Conservation (phyloP, 1,140 invertebrate genomes). For the Akabosia matsudoensis region DNA sequence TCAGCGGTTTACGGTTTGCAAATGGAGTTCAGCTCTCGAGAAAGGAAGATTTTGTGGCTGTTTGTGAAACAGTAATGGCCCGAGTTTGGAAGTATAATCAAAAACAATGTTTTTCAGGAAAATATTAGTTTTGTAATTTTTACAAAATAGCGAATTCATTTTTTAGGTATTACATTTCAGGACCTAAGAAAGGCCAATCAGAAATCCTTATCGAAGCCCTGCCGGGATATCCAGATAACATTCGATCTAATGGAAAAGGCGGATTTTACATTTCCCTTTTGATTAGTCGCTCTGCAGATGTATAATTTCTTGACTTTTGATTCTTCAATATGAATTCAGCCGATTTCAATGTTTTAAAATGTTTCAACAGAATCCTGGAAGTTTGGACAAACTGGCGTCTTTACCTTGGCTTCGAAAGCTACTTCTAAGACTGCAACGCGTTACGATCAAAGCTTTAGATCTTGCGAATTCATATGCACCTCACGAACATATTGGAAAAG, state of each 20-base stretch:
- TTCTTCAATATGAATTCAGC: not conserved
- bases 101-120: not conserved
- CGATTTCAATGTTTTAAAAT: not conserved
- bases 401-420: not conserved
- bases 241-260: slow-evolving; percentile 51
- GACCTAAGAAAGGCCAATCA: slow-evolving; percentile 50
- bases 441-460: not conserved
- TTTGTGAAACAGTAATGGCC: slow-evolving; percentile 52
- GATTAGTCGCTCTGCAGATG: slow-evolving; percentile 4
- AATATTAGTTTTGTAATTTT: not conserved
- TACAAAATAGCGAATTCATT: not conserved
- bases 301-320: not conserved
- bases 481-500: not conserved
- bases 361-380: not conserved
- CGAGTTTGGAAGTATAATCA: slow-evolving; percentile 51
- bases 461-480: not conserved
- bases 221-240: slow-evolving; percentile 57
- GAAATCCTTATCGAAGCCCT: slow-evolving; percentile 53
- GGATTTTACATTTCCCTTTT: slow-evolving; percentile 55
- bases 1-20: slow-evolving; percentile 53
- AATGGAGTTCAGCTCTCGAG: slow-evolving; percentile 55
- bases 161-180: slow-evolving; percentile 52
- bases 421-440: not conserved
- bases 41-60: slow-evolving; percentile 52
- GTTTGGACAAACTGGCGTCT: not conserved